Conservation (phyloP, 2,888 invertebrate species). For the Drosophila pseudotakahashii region DNA sequence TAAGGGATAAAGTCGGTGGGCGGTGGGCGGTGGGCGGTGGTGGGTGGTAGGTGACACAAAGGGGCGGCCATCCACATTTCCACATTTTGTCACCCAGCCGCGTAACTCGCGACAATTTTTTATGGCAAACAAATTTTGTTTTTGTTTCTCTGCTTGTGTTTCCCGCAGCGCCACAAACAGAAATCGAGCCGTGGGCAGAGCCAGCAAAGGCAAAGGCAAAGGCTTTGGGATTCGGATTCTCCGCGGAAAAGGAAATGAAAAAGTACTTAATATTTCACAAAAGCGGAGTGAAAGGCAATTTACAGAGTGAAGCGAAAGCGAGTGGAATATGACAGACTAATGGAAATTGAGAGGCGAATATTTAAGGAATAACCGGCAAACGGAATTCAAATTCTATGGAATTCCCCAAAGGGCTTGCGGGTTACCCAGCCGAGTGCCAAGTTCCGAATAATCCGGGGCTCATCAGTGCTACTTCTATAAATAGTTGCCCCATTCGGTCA, state of each 20-base stretch:
- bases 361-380: constrained; percentile 8
- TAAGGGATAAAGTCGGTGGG: constrained; percentile 1
- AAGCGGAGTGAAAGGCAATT: constrained; percentile 44
- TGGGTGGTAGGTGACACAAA: not conserved
- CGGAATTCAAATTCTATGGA: constrained; percentile 37
- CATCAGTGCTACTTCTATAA: constrained; percentile 18
- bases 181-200: constrained; percentile 20
- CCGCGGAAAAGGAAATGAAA: constrained; percentile 44
- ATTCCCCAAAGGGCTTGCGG: constrained; percentile 16
- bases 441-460: constrained; percentile 10
- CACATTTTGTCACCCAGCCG: constrained; percentile 52
- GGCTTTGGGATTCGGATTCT: constrained; percentile 15
- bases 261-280: constrained; percentile 50
- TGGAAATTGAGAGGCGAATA: constrained; percentile 41
- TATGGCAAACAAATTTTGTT: constrained; percentile 53
- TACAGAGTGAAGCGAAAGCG: constrained; percentile 32
- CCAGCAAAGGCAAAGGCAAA: not conserved
- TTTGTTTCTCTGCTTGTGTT: constrained; percentile 33
- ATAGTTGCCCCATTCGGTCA: constrained; percentile 15
- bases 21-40: not conserved
- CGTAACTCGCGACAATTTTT: constrained; percentile 51
- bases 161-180: constrained; percentile 31
- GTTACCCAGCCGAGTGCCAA: constrained; percentile 9
- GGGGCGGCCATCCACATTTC: constrained; percentile 20
- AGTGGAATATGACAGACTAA: constrained; percentile 38